phyloP scores from a whole-genome alignment of 2,888 invertebrate genomes.

The Acleris holmiana region DNA sequence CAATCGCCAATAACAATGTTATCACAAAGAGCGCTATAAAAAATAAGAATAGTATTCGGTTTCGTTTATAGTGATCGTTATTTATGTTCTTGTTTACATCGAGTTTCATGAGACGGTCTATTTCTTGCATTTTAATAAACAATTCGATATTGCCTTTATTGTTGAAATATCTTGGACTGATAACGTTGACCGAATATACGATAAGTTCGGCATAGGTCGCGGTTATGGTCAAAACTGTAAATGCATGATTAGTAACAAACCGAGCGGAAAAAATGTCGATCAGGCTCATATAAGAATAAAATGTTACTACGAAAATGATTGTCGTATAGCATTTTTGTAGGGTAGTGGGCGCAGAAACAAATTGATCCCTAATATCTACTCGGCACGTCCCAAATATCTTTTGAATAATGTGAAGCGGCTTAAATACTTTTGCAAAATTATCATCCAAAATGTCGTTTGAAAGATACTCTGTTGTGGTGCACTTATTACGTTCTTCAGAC shows the following conservation, averaged over 20 bases:
- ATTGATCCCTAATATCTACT: constrained; percentile 1
- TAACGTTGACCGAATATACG: not conserved
- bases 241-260: constrained; percentile 2
- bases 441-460: constrained; percentile 11
- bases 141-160: constrained; percentile 8
- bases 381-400: constrained; percentile 15
- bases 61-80: not conserved
- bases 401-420: constrained; percentile 10
- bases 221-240: not conserved
- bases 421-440: constrained; percentile 8
- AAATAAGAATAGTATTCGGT: not conserved
- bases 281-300: not conserved
- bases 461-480: not conserved
- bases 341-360: constrained; percentile 6
- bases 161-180: constrained; percentile 9
- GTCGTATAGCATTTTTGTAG: constrained; percentile 11
- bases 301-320: not conserved
- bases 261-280: not conserved
- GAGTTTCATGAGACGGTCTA: constrained; percentile 18
- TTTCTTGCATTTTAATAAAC: constrained; percentile 16
- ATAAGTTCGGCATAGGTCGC: not conserved
- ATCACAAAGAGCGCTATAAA: not conserved
- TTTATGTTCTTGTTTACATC: not conserved
- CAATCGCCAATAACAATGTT: not conserved
- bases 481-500: no score